A percentile compares a stretch with the other conserved stretches of the same genome.
Conservation (phyloP, 2,113 vertebrate species). For the Connochaetes taurinus region DNA sequence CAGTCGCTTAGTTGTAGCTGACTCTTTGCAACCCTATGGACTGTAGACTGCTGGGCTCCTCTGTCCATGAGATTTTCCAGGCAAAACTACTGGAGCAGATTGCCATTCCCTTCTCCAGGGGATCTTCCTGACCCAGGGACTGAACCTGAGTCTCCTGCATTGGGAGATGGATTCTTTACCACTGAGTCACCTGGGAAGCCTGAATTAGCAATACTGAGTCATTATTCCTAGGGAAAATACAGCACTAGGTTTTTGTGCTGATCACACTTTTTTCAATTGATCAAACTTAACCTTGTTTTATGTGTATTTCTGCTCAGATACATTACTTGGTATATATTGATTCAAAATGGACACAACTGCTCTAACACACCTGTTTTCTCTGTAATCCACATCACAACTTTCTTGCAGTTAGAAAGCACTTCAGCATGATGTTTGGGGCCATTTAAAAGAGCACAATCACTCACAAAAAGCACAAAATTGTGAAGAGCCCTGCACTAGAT, state of each 20-base stretch:
- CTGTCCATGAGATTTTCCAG: neutral
- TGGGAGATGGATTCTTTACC: neutral
- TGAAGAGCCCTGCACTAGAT: neutral
- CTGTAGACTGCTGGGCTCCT: neutral
- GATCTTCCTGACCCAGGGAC: neutral
- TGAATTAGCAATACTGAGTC: neutral
- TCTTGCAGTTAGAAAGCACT: neutral
- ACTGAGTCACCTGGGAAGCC: neutral
- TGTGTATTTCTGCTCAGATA: neutral
- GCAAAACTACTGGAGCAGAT: neutral
- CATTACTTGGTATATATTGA: neutral
- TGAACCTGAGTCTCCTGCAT: fast-evolving
- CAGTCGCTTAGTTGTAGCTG: neutral
- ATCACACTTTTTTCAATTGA: neutral
- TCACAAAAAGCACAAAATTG: neutral
- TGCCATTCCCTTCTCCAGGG: neutral
- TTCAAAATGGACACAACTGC: neutral
- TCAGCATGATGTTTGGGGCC: neutral
- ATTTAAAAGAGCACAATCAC: neutral
- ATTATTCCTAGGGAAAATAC: neutral
- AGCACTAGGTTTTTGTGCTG: neutral
- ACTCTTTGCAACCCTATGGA: neutral
- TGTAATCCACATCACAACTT: neutral
- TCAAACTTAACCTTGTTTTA: neutral
- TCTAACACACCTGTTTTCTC: neutral